A percentile compares a stretch with the other conserved stretches of the same genome.
These are phyloP conservation scores for Drosophila parvula DNA, from an alignment of 1,140 invertebrate species.

Conservation along the genomic window DNA sequence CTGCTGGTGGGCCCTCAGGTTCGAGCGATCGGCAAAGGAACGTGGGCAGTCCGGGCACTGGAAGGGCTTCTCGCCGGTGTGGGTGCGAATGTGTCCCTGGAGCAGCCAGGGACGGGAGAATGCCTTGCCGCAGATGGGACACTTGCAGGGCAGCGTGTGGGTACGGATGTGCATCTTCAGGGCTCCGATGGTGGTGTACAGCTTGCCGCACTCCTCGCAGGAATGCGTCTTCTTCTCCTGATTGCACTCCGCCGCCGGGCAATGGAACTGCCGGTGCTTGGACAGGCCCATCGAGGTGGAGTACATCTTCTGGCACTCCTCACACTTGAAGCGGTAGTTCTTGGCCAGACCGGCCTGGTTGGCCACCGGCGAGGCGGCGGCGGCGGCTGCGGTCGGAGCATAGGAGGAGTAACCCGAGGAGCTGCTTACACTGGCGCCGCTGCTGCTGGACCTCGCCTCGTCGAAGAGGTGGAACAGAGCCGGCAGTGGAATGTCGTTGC, in stretches of 20 bases:
- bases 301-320: conserved; percentile 97
- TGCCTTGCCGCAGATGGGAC: conserved; percentile 97
- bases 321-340: conserved; percentile 92
- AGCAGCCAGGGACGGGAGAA: conserved; percentile 98
- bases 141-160: conserved; percentile 97
- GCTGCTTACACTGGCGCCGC: conserved; percentile 50
- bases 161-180: conserved; percentile 89
- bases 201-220: conserved; percentile 85
- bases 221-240: conserved; percentile 85
- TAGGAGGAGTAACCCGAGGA: conserved; percentile 85
- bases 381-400: conserved; percentile 86
- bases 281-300: conserved; percentile 97
- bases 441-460: conserved; percentile 74
- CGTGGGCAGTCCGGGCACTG: conserved; percentile 96
- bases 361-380: not conserved
- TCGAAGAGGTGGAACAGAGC: conserved; percentile 80
- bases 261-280: conserved; percentile 98
- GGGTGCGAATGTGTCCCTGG: conserved; percentile 96
- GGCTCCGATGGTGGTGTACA: conserved; percentile 86
- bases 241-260: conserved; percentile 87
- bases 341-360: conserved; percentile 63
- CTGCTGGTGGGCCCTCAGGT: conserved; percentile 89
- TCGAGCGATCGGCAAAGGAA: conserved; percentile 97
- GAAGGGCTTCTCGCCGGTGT: conserved; percentile 96
- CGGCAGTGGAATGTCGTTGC: conserved; percentile 79